phyloP scores from a whole-genome alignment of 2,113 vertebrate species.

The Columba janthina region DNA sequence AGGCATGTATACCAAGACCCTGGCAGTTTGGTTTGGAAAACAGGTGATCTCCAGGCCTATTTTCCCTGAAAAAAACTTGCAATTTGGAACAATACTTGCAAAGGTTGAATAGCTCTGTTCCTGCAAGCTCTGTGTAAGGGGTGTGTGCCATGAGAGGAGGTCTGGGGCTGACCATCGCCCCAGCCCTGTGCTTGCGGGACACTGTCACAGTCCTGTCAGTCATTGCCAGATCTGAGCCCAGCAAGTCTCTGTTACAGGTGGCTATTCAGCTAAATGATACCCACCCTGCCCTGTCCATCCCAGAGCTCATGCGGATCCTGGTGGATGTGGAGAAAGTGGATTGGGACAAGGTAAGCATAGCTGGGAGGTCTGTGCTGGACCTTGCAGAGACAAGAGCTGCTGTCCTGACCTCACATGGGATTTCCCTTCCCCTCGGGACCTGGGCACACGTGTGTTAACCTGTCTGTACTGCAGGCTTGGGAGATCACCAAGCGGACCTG shows the following conservation, averaged over 20 bases:
- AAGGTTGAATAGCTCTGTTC: background rate
- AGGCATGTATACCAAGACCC: background rate
- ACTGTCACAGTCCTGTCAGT: background rate
- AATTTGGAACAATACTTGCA: background rate
- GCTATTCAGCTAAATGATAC: conserved; percentile 91
- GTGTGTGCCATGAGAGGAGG: background rate
- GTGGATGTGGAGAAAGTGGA: conserved; percentile 85
- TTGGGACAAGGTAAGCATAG: conserved; percentile 83
- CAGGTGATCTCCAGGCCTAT: accelerated
- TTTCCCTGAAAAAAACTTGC: background rate
- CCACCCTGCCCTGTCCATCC: conserved; percentile 87
- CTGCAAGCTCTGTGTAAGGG: background rate
- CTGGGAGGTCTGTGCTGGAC: accelerated
- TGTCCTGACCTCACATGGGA: background rate
- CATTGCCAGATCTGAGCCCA: background rate
- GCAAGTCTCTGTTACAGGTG: conserved; percentile 73
- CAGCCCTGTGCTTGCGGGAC: accelerated
- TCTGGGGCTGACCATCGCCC: background rate
- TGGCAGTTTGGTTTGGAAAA: background rate
- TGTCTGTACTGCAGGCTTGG: conserved; percentile 79
- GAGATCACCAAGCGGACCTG: conserved; percentile 86
- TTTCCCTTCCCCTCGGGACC: background rate
- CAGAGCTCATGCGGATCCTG: conserved; percentile 88
- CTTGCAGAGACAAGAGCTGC: background rate
- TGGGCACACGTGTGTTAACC: accelerated